Evolutionary conservation across 2,888 invertebrate genomes (phyloP), one percentile per base, ranked within the genome.

Genomic region (Ennomos quercinarius): DNA sequence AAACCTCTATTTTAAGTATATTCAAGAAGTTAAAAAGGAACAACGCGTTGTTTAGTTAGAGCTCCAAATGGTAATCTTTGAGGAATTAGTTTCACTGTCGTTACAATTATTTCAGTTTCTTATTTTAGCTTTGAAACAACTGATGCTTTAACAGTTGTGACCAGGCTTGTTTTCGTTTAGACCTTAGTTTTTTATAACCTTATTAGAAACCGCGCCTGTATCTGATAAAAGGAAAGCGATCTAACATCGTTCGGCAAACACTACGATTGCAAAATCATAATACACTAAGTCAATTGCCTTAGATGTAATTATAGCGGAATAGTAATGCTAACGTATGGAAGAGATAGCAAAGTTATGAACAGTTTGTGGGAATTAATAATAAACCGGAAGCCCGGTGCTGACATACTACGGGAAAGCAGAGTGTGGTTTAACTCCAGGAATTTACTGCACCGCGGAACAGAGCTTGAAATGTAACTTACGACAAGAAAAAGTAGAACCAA

Each of bases 61-160:
- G 9, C 44, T 44, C 11, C 69, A 63, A 71, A 65, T 69, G 64
- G 64, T 65, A 61, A 76, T 78, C 77, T 78, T 84, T 80, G 80
- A 77, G 79, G 75, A 81, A 84, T 84, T 81, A 74, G 82, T 82
- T 85, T 76, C 76, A 76, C 70, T 68, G 63, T 71, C 73, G 68
- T 73, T 75, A 76, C 77, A 73, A 77, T 78, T 70, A 68, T 63
- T 68, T 66, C 34, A 8, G 11, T 3, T 44, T 13, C 27, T 27
- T 17, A 17, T 42, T n/a, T 27, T n/a, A 43, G 9, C 42, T 42
- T 42, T 27, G 43, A 17, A 27, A 27, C 8, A 10, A 17, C n/a
- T 27, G 43, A 27, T 43, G 27, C 0, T 42, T 17, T 43, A 43
- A 27, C 10, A 42, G 10, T 27, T 4, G 27, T 27, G 27, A 27